A percentile compares a stretch with the other conserved stretches of the same genome.
phyloP scores from a whole-genome alignment of 2,797 vertebrate species.

The Smutsia gigantea region DNA sequence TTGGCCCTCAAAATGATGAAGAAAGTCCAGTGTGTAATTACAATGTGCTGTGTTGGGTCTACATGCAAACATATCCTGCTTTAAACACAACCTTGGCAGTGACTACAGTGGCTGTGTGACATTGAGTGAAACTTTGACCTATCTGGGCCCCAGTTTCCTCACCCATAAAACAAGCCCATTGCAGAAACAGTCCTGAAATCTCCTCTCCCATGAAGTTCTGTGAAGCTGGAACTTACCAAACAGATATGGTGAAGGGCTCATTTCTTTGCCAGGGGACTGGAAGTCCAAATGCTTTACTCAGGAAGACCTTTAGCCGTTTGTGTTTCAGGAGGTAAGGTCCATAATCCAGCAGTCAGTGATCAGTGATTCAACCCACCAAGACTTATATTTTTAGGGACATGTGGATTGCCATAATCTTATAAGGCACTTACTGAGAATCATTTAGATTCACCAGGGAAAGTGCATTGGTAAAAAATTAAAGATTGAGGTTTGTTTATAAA shows the following conservation, averaged over 20 bases:
- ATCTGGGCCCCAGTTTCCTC: not conserved
- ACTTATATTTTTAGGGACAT: not conserved
- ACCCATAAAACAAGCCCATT: not conserved
- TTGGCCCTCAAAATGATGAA: not conserved
- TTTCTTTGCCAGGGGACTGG: not conserved
- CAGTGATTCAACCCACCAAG: not conserved
- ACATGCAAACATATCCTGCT: not conserved
- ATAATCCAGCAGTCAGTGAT: not conserved
- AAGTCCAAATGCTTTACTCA: rapidly evolving
- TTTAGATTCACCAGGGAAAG: not conserved
- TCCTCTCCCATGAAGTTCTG: not conserved
- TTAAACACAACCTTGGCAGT: no score
- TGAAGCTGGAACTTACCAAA: not conserved
- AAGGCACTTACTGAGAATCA: not conserved
- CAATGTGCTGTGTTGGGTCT: rapidly evolving
- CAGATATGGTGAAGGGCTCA: not conserved
- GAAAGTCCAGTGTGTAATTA: not conserved
- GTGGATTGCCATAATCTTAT: not conserved
- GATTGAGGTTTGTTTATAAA: not conserved
- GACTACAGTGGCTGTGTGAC: not conserved
- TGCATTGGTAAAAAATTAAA: not conserved
- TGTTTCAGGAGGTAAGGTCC: not conserved
- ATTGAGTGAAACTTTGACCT: not conserved
- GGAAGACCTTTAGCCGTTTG: not conserved
- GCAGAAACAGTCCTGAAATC: not conserved